phyloP scores from a whole-genome alignment of 2,797 vertebrate genomes.

The Forpus xanthops region DNA sequence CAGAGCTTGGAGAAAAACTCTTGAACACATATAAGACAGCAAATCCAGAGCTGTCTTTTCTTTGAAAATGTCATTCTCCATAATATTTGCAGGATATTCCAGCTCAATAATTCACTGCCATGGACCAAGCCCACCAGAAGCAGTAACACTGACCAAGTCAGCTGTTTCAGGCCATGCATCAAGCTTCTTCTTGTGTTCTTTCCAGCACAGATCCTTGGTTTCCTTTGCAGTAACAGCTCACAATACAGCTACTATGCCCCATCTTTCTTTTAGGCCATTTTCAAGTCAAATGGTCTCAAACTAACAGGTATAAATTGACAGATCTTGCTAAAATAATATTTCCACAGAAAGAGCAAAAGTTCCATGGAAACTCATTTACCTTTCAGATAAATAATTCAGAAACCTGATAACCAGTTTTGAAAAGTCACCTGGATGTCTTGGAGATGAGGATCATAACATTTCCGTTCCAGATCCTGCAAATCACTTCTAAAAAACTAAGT shows the following conservation, averaged over 20 bases:
- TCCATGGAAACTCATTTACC: background rate
- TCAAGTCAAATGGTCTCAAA: background rate
- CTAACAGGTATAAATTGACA: background rate
- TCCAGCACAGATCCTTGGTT: background rate
- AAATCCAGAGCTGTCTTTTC: background rate
- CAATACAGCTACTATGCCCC: background rate
- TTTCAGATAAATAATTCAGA: background rate
- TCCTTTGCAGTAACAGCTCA: background rate
- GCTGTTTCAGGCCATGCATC: background rate
- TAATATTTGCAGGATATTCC: background rate
- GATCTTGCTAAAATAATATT: background rate
- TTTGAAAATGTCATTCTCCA: background rate
- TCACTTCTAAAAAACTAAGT: background rate
- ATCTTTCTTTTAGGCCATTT: background rate
- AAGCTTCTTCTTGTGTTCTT: background rate
- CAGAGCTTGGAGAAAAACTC: background rate
- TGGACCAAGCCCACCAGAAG: background rate
- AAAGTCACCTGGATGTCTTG: background rate
- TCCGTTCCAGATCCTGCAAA: background rate
- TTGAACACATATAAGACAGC: background rate
- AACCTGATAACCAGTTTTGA: background rate
- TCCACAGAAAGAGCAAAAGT: background rate
- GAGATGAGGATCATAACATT: background rate
- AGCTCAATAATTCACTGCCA: background rate
- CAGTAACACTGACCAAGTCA: background rate